Conservation (phyloP, 2,888 invertebrate species). For the Drosophila gaucha region DNA sequence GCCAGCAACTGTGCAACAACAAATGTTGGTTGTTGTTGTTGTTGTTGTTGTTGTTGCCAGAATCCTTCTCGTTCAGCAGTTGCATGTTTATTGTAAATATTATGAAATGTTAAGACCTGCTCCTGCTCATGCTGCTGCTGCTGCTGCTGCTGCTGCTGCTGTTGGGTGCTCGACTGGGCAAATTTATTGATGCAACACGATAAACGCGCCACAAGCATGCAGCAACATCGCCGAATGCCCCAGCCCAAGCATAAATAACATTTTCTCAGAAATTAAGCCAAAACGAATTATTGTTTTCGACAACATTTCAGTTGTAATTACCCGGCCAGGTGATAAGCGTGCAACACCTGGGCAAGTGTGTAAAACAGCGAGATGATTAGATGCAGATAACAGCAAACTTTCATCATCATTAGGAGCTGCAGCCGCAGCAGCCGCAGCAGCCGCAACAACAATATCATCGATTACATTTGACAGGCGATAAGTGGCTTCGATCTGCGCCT, state of each 20-base stretch:
- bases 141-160: slow-evolving; percentile 27
- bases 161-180: slow-evolving; percentile 43
- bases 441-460: slow-evolving; percentile 54
- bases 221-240: slow-evolving; percentile 23
- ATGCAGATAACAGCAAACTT: slow-evolving; percentile 45
- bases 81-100: slow-evolving; percentile 82
- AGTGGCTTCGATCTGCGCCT: slow-evolving; percentile 60
- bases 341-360: slow-evolving; percentile 65
- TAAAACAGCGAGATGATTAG: slow-evolving; percentile 52
- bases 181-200: slow-evolving; percentile 78
- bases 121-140: slow-evolving; percentile 47
- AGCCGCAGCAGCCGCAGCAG: slow-evolving; percentile 28
- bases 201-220: slow-evolving; percentile 73
- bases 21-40: slow-evolving; percentile 24
- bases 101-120: slow-evolving; percentile 79
- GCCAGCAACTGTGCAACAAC: slow-evolving; percentile 71
- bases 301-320: slow-evolving; percentile 75
- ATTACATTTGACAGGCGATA: slow-evolving; percentile 72
- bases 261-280: slow-evolving; percentile 73
- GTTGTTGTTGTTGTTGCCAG: slow-evolving; percentile 24
- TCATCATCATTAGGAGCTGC: slow-evolving; percentile 58
- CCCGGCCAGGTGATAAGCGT: slow-evolving; percentile 52
- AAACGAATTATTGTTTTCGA: slow-evolving; percentile 75
- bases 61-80: slow-evolving; percentile 61
- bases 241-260: slow-evolving; percentile 66